A percentile compares a stretch with the other conserved stretches of the same genome.
Conservation (phyloP, 2,113 vertebrate genomes). For the Cyphomyrus discorhynchus region DNA sequence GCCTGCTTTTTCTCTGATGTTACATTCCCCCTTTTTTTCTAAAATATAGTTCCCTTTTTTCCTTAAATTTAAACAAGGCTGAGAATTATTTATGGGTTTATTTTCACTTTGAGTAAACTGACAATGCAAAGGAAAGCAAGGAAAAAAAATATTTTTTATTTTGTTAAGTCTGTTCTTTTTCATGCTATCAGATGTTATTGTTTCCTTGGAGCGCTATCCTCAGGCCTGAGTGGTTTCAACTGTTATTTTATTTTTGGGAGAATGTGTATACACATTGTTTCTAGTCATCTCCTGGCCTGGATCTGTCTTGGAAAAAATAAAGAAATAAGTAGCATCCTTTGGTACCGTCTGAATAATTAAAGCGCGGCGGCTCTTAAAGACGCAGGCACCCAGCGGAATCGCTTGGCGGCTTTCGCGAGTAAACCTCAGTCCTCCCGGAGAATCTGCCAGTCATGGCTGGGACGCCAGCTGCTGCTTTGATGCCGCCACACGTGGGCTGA, state of each 20-base stretch:
- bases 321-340: slow-evolving; percentile 34
- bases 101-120: neutral
- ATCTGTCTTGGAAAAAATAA: slow-evolving; percentile 44
- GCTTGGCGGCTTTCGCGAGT: slow-evolving; percentile 18
- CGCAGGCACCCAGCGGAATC: slow-evolving; percentile 29
- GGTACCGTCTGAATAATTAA: slow-evolving; percentile 52
- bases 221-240: neutral
- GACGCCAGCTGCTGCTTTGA: slow-evolving; percentile 41
- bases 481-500: slow-evolving; percentile 23
- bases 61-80: neutral
- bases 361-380: slow-evolving; percentile 38
- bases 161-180: neutral
- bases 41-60: neutral
- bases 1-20: neutral
- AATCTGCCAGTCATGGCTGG: slow-evolving; percentile 44
- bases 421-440: slow-evolving; percentile 32
- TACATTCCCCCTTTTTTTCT: neutral
- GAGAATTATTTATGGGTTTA: neutral
- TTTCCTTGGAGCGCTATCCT: neutral
- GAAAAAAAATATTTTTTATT: neutral
- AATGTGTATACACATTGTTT: slow-evolving; percentile 6
- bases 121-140: neutral
- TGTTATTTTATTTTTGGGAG: slow-evolving; percentile 19
- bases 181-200: neutral
- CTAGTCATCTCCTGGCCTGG: slow-evolving; percentile 25